A percentile compares a stretch with the other conserved stretches of the same genome.
phyloP scores from a whole-genome alignment of 53 echinoderm and acorn worm species.

The Mesocentrotus franciscanus region DNA sequence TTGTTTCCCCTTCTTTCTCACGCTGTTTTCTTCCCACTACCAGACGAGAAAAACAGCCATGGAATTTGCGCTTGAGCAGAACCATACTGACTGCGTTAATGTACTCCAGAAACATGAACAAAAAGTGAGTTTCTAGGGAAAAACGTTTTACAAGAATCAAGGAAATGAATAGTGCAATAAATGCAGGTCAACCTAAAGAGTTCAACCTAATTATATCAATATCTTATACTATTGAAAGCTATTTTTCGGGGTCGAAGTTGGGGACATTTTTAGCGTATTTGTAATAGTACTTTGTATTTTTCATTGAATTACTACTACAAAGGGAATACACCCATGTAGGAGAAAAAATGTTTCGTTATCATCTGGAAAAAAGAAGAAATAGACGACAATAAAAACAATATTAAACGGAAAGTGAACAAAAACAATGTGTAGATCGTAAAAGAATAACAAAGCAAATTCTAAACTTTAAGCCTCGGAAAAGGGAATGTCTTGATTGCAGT shows the following conservation, averaged over 20 bases:
- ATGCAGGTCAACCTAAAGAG: too few relatives aligned
- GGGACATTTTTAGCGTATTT: too few relatives aligned
- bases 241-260: too few relatives aligned
- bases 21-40: neutral
- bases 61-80: slow-evolving; percentile 85
- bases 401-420: too few relatives aligned
- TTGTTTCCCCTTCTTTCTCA: neutral
- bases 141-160: neutral
- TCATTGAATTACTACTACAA: neutral
- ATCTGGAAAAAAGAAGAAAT: neutral
- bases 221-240: neutral
- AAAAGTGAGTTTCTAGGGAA: slow-evolving; percentile 62
- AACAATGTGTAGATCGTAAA: too few relatives aligned
- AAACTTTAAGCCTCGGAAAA: too few relatives aligned
- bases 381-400: neutral
- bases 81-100: slow-evolving; percentile 80
- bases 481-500: too few relatives aligned
- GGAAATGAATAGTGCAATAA: neutral
- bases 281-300: neutral
- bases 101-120: slow-evolving; percentile 77
- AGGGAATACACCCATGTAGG: too few relatives aligned
- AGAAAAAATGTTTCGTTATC: neutral
- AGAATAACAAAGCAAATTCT: too few relatives aligned
- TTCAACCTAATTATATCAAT: neutral
- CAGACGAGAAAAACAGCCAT: slow-evolving; percentile 85